These are phyloP conservation scores for Virgularia gustaviana DNA, from an alignment of 92 coral and sea anemone genomes.

Conservation along the genomic window DNA sequence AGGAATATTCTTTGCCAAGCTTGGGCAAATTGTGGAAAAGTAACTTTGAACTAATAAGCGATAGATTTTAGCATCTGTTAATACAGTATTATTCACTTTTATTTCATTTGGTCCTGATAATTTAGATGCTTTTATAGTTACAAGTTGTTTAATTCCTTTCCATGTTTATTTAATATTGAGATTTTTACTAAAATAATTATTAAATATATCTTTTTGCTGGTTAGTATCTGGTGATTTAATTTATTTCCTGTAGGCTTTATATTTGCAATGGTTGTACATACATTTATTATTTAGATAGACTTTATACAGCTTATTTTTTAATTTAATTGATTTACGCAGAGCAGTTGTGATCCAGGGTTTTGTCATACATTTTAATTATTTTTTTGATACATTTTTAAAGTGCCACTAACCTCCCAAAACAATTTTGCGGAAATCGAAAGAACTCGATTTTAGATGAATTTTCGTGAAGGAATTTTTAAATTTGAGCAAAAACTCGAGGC, in stretches of 20 bases:
- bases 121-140: conserved; percentile 35
- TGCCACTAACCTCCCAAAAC: too few species aligned
- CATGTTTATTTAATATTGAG: conserved; percentile 46
- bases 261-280: conserved; percentile 11
- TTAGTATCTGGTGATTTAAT: conserved; percentile 31
- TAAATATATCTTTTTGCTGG: conserved; percentile 35
- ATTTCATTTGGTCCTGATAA: conserved; percentile 23
- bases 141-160: conserved; percentile 50
- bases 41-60: not conserved
- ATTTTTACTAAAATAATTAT: conserved; percentile 41
- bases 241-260: conserved; percentile 49
- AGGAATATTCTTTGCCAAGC: not conserved
- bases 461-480: too few species aligned
- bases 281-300: conserved; percentile 7
- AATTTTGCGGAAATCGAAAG: too few species aligned
- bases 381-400: conserved; percentile 17
- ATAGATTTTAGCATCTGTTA: conserved; percentile 5
- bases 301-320: conserved; percentile 38
- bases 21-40: not conserved
- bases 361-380: conserved; percentile 27
- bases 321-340: conserved; percentile 28
- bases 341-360: conserved; percentile 55
- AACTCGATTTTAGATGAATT: too few species aligned
- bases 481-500: too few species aligned
- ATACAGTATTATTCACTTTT: not conserved